Percentiles rank a stretch among this genome's conserved stretches.
phyloP scores from a whole-genome alignment of 2,113 vertebrate genomes.

The Heterocephalus glaber region DNA sequence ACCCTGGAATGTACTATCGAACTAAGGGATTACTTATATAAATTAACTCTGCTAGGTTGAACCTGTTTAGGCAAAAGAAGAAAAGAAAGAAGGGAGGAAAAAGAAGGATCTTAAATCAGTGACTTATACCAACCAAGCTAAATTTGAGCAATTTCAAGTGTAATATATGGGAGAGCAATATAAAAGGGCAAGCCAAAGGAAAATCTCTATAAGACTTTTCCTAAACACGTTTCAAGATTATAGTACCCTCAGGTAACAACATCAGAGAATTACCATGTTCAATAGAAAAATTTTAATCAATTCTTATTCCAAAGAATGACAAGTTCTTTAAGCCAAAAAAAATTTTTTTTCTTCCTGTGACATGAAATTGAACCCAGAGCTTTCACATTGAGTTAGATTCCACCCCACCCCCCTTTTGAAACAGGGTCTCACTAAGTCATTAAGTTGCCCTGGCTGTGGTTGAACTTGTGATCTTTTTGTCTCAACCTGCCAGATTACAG shows the following conservation, averaged over 20 bases:
- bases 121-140: background rate
- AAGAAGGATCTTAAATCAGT: background rate
- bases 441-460: background rate
- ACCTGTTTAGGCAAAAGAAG: background rate
- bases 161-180: background rate
- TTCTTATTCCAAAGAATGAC: background rate
- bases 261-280: background rate
- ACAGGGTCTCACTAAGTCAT: background rate
- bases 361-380: background rate
- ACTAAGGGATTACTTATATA: background rate
- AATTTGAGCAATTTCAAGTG: background rate
- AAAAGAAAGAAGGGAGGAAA: background rate
- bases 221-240: background rate
- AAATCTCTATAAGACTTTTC: background rate
- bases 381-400: background rate
- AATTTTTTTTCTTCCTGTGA: background rate
- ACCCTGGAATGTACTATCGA: background rate
- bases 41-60: background rate
- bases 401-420: background rate
- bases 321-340: slow-evolving; percentile 15
- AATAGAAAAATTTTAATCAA: background rate
- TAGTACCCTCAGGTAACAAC: background rate
- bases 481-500: background rate
- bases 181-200: background rate
- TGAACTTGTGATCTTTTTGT: background rate